Evolutionary conservation across 2,113 vertebrate species (phyloP).

Genomic region (Melanerpes formicivorus): DNA sequence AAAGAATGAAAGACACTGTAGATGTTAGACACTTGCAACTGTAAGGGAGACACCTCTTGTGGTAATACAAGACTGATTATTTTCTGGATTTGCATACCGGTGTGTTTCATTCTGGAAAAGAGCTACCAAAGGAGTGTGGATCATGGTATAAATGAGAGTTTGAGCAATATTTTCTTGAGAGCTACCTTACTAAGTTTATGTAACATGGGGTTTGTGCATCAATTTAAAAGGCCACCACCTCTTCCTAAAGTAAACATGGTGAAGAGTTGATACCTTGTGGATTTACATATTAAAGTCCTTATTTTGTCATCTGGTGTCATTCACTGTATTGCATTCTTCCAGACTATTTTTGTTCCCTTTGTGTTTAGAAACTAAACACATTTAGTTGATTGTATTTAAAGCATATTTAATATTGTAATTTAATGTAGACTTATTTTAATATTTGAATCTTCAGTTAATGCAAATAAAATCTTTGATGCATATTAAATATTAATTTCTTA

Average conservation of each 20-base stretch:
- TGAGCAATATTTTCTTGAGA: slow-evolving; percentile 74
- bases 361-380: slow-evolving; percentile 46
- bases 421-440: slow-evolving; percentile 76
- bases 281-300: slow-evolving; percentile 53
- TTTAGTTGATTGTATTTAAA: slow-evolving; percentile 73
- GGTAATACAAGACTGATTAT: slow-evolving; percentile 60
- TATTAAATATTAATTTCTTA: slow-evolving; percentile 37
- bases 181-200: slow-evolving; percentile 59
- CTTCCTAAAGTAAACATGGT: slow-evolving; percentile 61
- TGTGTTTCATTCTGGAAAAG: slow-evolving; percentile 73
- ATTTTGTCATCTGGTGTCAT: slow-evolving; percentile 54
- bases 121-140: slow-evolving; percentile 76
- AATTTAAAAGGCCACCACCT: slow-evolving; percentile 40
- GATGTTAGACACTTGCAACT: slow-evolving; percentile 29
- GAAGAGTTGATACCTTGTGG: slow-evolving; percentile 45
- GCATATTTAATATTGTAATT: slow-evolving; percentile 78
- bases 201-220: slow-evolving; percentile 65
- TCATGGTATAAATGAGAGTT: slow-evolving; percentile 59
- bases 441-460: slow-evolving; percentile 61
- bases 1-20: slow-evolving; percentile 19
- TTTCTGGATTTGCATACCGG: slow-evolving; percentile 53
- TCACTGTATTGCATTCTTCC: slow-evolving; percentile 51
- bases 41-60: slow-evolving; percentile 47
- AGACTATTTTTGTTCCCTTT: slow-evolving; percentile 62
- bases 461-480: slow-evolving; percentile 59